Evolutionary conservation across 2,113 vertebrate genomes (phyloP), one percentile per base, ranked within the genome.

Genomic region (Callithrix jacchus): DNA sequence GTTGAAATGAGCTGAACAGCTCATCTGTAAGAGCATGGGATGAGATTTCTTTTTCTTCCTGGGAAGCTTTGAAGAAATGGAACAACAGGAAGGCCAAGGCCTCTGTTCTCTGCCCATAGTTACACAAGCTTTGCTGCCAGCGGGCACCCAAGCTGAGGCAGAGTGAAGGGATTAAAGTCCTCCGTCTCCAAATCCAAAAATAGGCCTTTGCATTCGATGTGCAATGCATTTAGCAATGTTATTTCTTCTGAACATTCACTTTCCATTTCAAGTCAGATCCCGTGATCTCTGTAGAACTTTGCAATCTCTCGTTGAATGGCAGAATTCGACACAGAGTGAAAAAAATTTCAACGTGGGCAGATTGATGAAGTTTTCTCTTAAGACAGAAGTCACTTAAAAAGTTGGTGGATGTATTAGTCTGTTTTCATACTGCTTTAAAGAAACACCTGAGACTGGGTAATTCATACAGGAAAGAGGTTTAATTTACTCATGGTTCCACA

Each of bases 41-140:
- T 37, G 23, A 40, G 52, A 40, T 7, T 77, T 74, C 40, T 49
- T 88, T 83, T 27, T 40, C 66, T 68, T 76, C 74, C 93, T 73
- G 32, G 71, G 82, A 90, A 93, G 95, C 52, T 96, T 93, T 90
- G 82, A 93, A 91, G 85, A 93, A 70, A 30, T 7, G 3, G 56
- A 95, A 45, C 20, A 74, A 77, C 58, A 82, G 71, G 82, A 94
- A 64, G 40, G 45, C 80, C 30, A 11, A 25, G 23, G 79, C 87
- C 91, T 91, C 86, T 91, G 89, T 86, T 91, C 16, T 66, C 32
- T 83, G 61, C 27, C 54, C n/a, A 52, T 27, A 12, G 23, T 37
- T 73, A 56, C n/a, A 17, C 10, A 6, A 13, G 16, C 3, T 27
- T 16, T 3, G 13, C n/a, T 52, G 40, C 54, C 77, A 45, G 10